Base-by-base conservation (phyloP, 2,113 vertebrate genomes). In the Seriola quinqueradiata region DNA sequence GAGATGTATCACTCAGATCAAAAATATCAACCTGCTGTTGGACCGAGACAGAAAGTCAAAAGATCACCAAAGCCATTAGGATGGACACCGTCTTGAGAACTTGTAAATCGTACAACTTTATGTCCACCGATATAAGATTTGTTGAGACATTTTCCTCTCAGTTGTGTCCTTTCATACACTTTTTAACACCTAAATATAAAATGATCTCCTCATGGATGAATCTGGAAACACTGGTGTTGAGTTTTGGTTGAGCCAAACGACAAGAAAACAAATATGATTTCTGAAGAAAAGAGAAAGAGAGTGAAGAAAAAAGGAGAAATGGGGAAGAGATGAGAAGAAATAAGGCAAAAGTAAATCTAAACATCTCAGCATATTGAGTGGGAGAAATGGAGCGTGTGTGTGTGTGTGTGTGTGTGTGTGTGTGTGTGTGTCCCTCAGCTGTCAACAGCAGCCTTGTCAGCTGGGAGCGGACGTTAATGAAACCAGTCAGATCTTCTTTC, bases 401-500 rank as follows among this genome's bases (percentile, higher is more conserved):
- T 48, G 44, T 54, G 61, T 59, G 28, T 63, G 42, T 23, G 38
- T 68, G 19, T 66, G 63, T 55, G 57, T 63, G 66, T 58, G 52
- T 34, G 23, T 60, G 65, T 38, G 60, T 67, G 70, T 68, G 65
- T 70, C 14, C 21, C 44, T 83, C 38, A 78, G 67, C 70, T 86
- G 74, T 71, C 69, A 66, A 73, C 71, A 73, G 64, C 8, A n/a
- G 38, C n/a, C 66, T 59, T 55, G 46, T 55, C 73, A 64, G 59
- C 23, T 25, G 36, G 58, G 5, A 59, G 14, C 4, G 21, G 25
- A 77, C 55, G 57, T 66, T 73, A 86, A 74, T 70, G 76, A 64
- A 86, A 82, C 19, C 54, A 81, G 89, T 70, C 74, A 79, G 57
- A 59, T 65, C 34, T 10, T 65, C 52, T 52, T n/a, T 63, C 61